Conservation (phyloP, 2,797 vertebrate species). For the Poecilia gillii region DNA sequence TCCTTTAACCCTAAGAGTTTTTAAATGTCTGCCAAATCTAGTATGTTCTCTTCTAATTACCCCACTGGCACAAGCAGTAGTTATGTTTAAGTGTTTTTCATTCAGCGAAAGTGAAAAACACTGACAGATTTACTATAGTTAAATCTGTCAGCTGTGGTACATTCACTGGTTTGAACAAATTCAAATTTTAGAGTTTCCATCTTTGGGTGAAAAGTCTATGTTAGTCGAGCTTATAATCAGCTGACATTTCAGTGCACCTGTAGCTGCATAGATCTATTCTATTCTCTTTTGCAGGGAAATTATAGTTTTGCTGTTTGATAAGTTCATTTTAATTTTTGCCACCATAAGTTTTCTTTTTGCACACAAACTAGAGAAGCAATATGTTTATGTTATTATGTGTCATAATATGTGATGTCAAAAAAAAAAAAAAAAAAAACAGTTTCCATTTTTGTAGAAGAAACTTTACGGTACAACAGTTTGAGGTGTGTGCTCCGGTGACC, state of each 20-base stretch:
- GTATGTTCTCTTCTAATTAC: background rate
- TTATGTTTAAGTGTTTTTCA: background rate
- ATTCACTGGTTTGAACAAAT: background rate
- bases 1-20: background rate
- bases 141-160: background rate
- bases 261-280: background rate
- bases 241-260: background rate
- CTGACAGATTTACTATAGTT: too few species aligned
- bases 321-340: background rate
- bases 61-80: background rate
- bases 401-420: background rate
- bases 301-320: background rate
- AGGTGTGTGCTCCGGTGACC: constrained; percentile 75
- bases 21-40: background rate
- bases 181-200: background rate
- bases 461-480: constrained; percentile 49
- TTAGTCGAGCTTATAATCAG: background rate
- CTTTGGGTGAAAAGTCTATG: background rate
- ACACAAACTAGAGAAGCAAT: background rate
- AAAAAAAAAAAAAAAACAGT: background rate
- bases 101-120: background rate
- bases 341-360: background rate
- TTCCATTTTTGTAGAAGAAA: constrained; percentile 4
- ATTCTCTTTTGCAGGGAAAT: background rate
- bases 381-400: too few species aligned